Percentiles rank a stretch among this genome's conserved stretches.
phyloP scores from a whole-genome alignment of 2,888 invertebrate genomes.

The Druceiella hillmani region DNA sequence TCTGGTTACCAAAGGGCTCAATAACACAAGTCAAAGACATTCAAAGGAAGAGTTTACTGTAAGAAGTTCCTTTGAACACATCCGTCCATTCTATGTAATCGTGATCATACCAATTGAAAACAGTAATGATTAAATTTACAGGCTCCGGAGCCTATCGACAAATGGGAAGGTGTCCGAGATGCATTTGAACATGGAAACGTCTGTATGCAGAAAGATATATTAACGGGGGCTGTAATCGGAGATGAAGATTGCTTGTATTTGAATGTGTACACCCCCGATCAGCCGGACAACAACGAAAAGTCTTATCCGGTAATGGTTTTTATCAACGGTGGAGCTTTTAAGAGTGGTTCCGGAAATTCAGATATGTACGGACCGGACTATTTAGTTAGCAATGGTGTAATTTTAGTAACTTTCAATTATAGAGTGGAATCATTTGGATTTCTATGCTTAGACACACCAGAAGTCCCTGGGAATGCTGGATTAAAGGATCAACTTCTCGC shows the following conservation, averaged over 20 bases:
- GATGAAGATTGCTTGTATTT: constrained; percentile 5
- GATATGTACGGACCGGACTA: constrained; percentile 3
- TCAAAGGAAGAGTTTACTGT: too few species aligned
- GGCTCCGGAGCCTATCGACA: constrained; percentile 2
- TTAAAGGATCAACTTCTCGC: constrained; percentile 3
- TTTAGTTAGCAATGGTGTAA: neutral
- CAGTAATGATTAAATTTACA: too few species aligned
- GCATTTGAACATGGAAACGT: neutral
- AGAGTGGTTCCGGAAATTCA: neutral
- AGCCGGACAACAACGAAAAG: neutral
- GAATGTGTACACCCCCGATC: constrained; percentile 5
- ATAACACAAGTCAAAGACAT: too few species aligned
- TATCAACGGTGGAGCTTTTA: constrained; percentile 4
- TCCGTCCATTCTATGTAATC: too few species aligned
- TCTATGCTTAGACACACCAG: constrained; percentile 1
- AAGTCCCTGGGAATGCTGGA: constrained; percentile 4
- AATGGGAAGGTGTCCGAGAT: constrained; percentile 3
- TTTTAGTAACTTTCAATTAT: constrained; percentile 5
- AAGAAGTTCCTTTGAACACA: too few species aligned
- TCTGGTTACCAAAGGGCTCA: too few species aligned
- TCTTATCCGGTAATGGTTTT: constrained; percentile 2
- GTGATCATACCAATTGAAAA: too few species aligned
- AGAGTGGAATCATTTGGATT: constrained; percentile 4
- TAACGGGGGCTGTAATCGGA: neutral
- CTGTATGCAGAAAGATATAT: too few species aligned